Evolutionary conservation across 2,113 vertebrate genomes (phyloP), one percentile per base, ranked within the genome.

Genomic region (Antechinus stuartii): DNA sequence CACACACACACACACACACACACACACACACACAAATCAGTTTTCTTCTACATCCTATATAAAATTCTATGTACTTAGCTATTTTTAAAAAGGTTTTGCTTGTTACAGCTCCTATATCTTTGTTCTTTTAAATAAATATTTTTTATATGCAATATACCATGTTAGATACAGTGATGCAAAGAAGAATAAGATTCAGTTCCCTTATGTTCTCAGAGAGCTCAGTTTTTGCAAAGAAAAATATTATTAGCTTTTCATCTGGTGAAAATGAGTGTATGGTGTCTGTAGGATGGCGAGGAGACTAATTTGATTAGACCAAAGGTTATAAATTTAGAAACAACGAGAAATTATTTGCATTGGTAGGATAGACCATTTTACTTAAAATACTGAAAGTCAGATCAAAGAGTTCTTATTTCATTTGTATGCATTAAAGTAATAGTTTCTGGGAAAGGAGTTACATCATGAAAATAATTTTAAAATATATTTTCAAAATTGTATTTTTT

Each of bases 341-440:
- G 7, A 42, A 84, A 42, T 84, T 3, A 84, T 84, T 84, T 84
- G 35, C 19, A 42, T 42, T 84, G 35, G 19, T 42, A 1, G 35
- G n/a, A 42, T 23, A 23, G 68, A 26, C 16, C 68, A 84, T 84
- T 84, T 84, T 84, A 42, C 2, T 2, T 68, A 68, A 22, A 19
- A 76, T 6, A 7, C 16, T 76, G 35, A 76, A 76, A 76, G 35
- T 42, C 6, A 42, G 16, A 19, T 42, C 68, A 42, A 84, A 11
- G 46, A 55, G 14, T 54, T 95, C 46, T 68, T n/a, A 55, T 95
- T 91, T 92, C 91, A 46, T 96, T 2, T 27, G 4, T 89, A 95
- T n/a, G 42, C 90, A 93, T 61, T 76, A 92, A 54, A 91, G 42
- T 94, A 90, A 52, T 93, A 23, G 47, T 50, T 90, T 95, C 91